Percentiles rank a stretch among this genome's conserved stretches.
These are phyloP conservation scores for Eidolon helvum DNA, from an alignment of 2,113 vertebrate genomes.

Conservation along the genomic window DNA sequence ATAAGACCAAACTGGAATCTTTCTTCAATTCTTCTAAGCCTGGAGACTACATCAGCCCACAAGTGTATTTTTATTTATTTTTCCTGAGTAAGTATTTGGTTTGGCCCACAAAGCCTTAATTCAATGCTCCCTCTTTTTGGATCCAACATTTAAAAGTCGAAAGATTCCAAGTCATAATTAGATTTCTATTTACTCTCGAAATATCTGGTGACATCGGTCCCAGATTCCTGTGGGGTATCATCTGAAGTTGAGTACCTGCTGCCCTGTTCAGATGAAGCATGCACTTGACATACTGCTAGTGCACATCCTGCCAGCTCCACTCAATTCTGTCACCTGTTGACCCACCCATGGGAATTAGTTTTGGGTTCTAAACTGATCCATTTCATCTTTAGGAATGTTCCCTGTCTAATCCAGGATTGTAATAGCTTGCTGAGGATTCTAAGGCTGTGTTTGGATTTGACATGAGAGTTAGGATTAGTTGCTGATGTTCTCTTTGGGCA, in stretches of 20 bases:
- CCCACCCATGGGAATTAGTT: background rate
- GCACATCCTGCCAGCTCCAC: too few relatives aligned
- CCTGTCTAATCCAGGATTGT: background rate
- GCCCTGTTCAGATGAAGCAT: background rate
- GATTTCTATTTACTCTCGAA: slow-evolving; percentile 39
- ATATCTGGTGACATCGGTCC: background rate
- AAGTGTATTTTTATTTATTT: background rate
- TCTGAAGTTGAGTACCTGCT: background rate
- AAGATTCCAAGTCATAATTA: background rate
- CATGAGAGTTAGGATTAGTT: background rate
- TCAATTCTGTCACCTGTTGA: background rate
- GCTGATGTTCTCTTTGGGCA: background rate
- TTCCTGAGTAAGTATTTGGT: slow-evolving; percentile 5
- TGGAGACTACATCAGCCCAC: background rate
- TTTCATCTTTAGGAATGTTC: background rate
- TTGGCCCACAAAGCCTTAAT: background rate
- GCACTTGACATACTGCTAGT: background rate
- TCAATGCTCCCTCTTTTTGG: background rate
- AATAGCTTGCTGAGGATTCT: background rate
- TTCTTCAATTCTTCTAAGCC: slow-evolving; percentile 14
- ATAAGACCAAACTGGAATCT: slow-evolving; percentile 34
- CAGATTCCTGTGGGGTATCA: background rate
- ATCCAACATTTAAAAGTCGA: slow-evolving; percentile 33
- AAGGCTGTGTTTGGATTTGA: background rate
- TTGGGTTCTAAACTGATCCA: background rate